phyloP scores from a whole-genome alignment of 2,888 invertebrate species.

The Tryphoninae sp. region DNA sequence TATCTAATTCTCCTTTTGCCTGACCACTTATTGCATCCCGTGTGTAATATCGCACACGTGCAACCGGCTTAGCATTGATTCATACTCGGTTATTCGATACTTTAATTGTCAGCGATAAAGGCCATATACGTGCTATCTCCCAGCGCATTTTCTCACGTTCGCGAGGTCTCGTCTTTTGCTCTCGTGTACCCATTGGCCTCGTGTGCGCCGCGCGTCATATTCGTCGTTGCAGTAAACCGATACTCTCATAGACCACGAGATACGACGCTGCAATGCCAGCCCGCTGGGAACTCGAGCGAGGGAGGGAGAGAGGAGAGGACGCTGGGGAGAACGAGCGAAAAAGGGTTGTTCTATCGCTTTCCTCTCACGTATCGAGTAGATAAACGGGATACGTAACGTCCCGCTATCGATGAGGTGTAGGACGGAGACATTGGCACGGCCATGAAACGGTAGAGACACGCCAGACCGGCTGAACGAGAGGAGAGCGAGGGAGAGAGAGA shows the following conservation, averaged over 20 bases:
- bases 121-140: slow-evolving; percentile 32
- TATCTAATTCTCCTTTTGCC: too few species aligned
- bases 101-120: slow-evolving; percentile 54
- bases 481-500: slow-evolving; percentile 12
- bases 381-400: slow-evolving; percentile 64
- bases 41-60: slow-evolving; percentile 10
- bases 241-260: slow-evolving; percentile 47
- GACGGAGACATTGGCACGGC: slow-evolving; percentile 60
- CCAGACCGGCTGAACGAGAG: neutral
- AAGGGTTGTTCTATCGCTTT: slow-evolving; percentile 56
- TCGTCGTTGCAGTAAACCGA: slow-evolving; percentile 49
- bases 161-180: slow-evolving; percentile 3
- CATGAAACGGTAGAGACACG: slow-evolving; percentile 48
- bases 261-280: slow-evolving; percentile 43
- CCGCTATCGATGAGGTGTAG: slow-evolving; percentile 60
- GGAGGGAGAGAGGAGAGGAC: neutral
- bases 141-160: slow-evolving; percentile 33
- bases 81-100: slow-evolving; percentile 40
- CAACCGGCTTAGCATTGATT: slow-evolving; percentile 27
- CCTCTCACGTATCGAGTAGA: slow-evolving; percentile 64
- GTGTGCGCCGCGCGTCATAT: slow-evolving; percentile 40
- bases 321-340: slow-evolving; percentile 25
- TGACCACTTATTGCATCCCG: slow-evolving; percentile 1
- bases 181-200: slow-evolving; percentile 1
- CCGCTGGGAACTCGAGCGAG: slow-evolving; percentile 23